Conservation (phyloP, 2,113 vertebrate genomes). For the zebrafish (Danio rerio) region DNA sequence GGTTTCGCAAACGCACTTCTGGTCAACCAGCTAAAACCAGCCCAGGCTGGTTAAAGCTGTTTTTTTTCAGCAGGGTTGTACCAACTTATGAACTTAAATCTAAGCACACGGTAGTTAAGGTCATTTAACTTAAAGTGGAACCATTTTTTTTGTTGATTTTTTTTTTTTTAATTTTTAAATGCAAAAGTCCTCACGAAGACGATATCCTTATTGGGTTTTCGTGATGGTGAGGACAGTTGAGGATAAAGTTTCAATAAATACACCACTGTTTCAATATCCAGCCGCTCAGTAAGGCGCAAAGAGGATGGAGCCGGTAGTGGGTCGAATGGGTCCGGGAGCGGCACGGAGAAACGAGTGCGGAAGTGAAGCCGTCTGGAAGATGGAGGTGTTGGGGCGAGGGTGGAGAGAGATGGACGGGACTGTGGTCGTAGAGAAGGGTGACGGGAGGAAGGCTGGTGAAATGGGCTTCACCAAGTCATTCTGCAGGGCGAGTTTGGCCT, state of each 20-base stretch:
- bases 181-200: conserved; percentile 19
- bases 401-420: conserved; percentile 85
- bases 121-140: no score
- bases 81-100: no score
- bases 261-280: not conserved
- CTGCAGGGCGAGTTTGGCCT: conserved; percentile 88
- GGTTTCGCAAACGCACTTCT: no score
- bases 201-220: conserved; percentile 32
- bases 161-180: conserved; percentile 31
- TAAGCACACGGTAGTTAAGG: no score
- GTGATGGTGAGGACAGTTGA: conserved; percentile 26
- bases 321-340: conserved; percentile 88
- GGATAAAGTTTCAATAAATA: conserved; percentile 17
- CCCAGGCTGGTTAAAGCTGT: no score
- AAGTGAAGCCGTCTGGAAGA: conserved; percentile 84
- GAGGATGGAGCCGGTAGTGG: conserved; percentile 87
- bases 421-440: conserved; percentile 80
- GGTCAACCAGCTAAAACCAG: no score
- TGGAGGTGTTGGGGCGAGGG: conserved; percentile 79
- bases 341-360: conserved; percentile 87
- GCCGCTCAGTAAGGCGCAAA: conserved; percentile 86
- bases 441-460: conserved; percentile 86
- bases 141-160: not conserved
- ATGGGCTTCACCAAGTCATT: conserved; percentile 90
- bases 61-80: no score